Conservation (phyloP, 1,140 invertebrate genomes). For the Listronotus bonariensis region DNA sequence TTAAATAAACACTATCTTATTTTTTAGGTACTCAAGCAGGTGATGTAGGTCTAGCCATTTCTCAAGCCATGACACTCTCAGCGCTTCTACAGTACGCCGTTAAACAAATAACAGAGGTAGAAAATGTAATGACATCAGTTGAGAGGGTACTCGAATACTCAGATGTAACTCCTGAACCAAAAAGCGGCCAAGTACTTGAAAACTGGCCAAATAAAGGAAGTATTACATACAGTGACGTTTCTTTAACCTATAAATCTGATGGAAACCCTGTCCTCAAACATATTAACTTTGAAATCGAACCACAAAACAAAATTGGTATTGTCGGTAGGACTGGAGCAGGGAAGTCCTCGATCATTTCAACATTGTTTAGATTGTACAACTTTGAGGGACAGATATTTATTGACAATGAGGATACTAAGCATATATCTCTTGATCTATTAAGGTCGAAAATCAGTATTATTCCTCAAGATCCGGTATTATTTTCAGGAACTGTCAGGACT, state of each 20-base stretch:
- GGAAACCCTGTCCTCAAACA: slow-evolving; percentile 68
- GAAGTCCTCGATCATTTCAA: slow-evolving; percentile 77
- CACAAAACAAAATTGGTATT: slow-evolving; percentile 63
- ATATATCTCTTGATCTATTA: slow-evolving; percentile 63
- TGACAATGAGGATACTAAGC: slow-evolving; percentile 45
- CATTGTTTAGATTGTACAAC: slow-evolving; percentile 58
- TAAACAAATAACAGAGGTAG: slow-evolving; percentile 64
- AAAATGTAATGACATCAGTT: slow-evolving; percentile 81
- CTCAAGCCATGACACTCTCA: slow-evolving; percentile 17
- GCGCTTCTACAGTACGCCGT: slow-evolving; percentile 64
- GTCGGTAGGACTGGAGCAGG: slow-evolving; percentile 60
- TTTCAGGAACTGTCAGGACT: slow-evolving; percentile 60
- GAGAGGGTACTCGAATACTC: slow-evolving; percentile 76
- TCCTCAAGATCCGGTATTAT: slow-evolving; percentile 78
- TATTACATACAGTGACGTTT: slow-evolving; percentile 70
- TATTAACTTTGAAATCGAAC: slow-evolving; percentile 64
- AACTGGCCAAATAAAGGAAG: slow-evolving; percentile 75
- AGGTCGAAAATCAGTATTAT: slow-evolving; percentile 70
- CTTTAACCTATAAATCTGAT: slow-evolving; percentile 65
- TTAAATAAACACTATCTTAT: too few species aligned
- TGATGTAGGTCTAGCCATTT: slow-evolving; percentile 65
- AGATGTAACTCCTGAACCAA: slow-evolving; percentile 59
- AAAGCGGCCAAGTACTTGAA: slow-evolving; percentile 51
- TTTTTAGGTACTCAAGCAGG: slow-evolving; percentile 24
- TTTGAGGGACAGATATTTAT: too few species aligned